Evolutionary conservation across 1,140 invertebrate genomes (phyloP).

Genomic region (Ctenoplectra terminalis): DNA sequence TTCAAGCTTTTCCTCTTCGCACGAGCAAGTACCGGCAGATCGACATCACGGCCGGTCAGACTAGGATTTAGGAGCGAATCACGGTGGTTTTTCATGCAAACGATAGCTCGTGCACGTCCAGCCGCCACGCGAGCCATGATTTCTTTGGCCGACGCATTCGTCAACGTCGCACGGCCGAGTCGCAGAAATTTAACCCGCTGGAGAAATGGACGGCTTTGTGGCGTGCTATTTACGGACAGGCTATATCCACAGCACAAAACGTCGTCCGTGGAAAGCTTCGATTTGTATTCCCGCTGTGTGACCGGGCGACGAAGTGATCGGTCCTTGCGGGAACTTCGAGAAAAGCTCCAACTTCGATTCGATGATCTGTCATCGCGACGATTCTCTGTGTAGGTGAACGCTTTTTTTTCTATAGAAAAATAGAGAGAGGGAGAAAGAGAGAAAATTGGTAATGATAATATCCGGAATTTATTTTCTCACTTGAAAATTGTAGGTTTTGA

Average conservation of each 20-base stretch:
- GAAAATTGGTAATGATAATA: background rate
- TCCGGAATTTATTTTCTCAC: background rate
- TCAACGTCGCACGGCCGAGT: constrained; percentile 79
- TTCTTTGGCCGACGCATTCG: constrained; percentile 78
- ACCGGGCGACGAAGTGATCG: constrained; percentile 67
- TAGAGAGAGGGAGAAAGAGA: background rate
- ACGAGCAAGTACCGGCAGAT: constrained; percentile 17
- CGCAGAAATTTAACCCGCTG: constrained; percentile 79
- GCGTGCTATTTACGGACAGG: constrained; percentile 57
- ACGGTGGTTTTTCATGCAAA: constrained; percentile 71
- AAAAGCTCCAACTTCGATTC: background rate
- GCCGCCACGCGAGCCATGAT: constrained; percentile 69
- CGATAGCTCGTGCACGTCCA: constrained; percentile 59
- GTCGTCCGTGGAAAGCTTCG: constrained; percentile 70
- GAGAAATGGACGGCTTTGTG: constrained; percentile 70
- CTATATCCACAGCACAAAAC: constrained; percentile 50
- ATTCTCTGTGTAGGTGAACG: background rate
- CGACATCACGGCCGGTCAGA: constrained; percentile 8
- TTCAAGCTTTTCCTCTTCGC: background rate
- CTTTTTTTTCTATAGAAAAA: background rate
- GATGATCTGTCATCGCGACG: background rate
- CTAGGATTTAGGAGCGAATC: constrained; percentile 58
- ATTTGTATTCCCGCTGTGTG: constrained; percentile 77
- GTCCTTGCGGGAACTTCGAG: constrained; percentile 53
- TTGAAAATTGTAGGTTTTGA: background rate